Conservation (phyloP, 2,888 invertebrate genomes). For the Stenodema calcarata region DNA sequence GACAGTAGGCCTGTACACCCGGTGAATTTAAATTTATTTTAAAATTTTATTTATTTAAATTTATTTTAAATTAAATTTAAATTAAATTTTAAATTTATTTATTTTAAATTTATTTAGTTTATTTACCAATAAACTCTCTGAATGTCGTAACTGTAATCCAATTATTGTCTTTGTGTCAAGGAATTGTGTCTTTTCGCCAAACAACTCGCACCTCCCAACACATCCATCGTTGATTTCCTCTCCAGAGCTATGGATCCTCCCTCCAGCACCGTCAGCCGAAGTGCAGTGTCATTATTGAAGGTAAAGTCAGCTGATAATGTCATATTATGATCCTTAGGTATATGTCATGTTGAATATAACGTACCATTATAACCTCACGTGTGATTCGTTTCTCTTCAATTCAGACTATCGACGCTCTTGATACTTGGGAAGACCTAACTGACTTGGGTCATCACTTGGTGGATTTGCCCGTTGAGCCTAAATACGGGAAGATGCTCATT, state of each 20-base stretch:
- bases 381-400: not conserved
- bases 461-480: conserved; percentile 91
- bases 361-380: not conserved
- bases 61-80: too few relatives aligned
- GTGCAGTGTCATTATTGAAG: conserved; percentile 70
- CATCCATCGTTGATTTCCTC: conserved; percentile 82
- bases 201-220: conserved; percentile 76
- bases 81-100: too few relatives aligned
- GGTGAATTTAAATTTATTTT: too few relatives aligned
- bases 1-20: too few relatives aligned
- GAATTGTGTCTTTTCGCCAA: conserved; percentile 89
- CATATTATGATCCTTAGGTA: too few relatives aligned
- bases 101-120: too few relatives aligned
- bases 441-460: conserved; percentile 84
- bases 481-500: conserved; percentile 88
- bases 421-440: conserved; percentile 85
- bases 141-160: too few relatives aligned
- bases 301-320: too few relatives aligned
- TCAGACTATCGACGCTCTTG: conserved; percentile 84
- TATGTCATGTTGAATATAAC: too few relatives aligned
- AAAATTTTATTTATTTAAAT: too few relatives aligned
- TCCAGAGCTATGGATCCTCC: conserved; percentile 87
- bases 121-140: too few relatives aligned
- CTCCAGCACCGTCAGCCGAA: conserved; percentile 74
- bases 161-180: conserved; percentile 60